These are phyloP conservation scores for Linepithema humile DNA, from an alignment of 1,140 invertebrate genomes.

Conservation along the genomic window DNA sequence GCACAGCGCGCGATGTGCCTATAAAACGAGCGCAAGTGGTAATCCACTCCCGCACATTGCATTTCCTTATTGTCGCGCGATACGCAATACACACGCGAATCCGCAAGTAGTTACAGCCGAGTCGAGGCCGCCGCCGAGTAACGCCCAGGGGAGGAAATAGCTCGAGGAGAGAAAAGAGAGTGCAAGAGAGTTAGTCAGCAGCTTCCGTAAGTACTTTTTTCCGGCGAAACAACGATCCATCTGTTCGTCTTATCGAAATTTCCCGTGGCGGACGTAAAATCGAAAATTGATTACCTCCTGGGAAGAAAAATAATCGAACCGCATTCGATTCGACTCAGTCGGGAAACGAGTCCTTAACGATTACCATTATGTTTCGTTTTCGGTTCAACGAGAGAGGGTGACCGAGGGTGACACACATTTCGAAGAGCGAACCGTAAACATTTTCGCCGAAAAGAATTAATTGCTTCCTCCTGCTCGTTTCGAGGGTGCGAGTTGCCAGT, in stretches of 20 bases:
- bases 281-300: slow-evolving; percentile 12
- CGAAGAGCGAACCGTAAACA: not conserved
- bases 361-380: not conserved
- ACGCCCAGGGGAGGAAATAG: slow-evolving; percentile 23
- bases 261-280: not conserved
- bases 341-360: not conserved
- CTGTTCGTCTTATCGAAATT: not conserved
- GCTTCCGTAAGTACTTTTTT: slow-evolving; percentile 32
- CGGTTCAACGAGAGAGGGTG: not conserved
- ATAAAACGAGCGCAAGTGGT: slow-evolving; percentile 56
- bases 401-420: slow-evolving; percentile 7
- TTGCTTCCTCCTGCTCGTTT: not conserved
- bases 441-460: not conserved
- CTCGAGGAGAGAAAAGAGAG: slow-evolving; percentile 30
- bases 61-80: not conserved
- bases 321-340: not conserved
- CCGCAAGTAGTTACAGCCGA: slow-evolving; percentile 24
- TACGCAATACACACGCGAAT: not conserved
- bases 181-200: not conserved
- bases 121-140: slow-evolving; percentile 36
- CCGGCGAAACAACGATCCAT: not conserved
- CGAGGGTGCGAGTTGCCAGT: too few species aligned
- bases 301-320: not conserved
- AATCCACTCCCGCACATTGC: not conserved
- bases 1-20: slow-evolving; percentile 71